These are phyloP conservation scores for Ceratina japonica DNA, from an alignment of 1,140 invertebrate genomes.

Conservation along the genomic window DNA sequence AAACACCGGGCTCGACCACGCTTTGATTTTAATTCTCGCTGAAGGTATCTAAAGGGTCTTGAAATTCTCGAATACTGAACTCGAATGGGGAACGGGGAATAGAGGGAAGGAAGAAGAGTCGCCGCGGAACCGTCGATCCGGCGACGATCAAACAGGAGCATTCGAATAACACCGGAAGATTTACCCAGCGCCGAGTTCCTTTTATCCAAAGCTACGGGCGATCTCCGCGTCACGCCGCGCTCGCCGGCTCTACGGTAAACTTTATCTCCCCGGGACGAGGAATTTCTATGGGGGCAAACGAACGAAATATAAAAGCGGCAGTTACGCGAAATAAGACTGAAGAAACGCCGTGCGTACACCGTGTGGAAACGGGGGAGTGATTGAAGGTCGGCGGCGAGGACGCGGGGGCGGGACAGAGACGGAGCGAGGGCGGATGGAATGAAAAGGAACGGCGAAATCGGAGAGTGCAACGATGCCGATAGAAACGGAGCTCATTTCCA, in stretches of 20 bases:
- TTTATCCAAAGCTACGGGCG: background rate
- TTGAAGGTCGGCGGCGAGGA: background rate
- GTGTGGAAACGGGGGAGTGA: no score
- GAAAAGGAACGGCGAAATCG: background rate
- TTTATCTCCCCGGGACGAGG: background rate
- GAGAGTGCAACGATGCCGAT: constrained; percentile 32
- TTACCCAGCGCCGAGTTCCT: background rate
- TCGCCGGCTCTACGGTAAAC: background rate
- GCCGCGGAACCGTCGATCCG: background rate
- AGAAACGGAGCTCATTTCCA: constrained; percentile 44
- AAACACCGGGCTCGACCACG: no score
- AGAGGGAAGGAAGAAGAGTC: background rate
- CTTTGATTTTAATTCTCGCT: no score
- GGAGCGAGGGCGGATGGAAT: background rate
- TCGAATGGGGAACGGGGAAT: background rate
- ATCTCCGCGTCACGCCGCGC: no score
- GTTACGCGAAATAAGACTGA: constrained; percentile 19
- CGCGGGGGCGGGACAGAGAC: background rate
- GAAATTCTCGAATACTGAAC: no score
- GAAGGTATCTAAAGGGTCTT: no score
- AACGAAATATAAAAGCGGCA: constrained; percentile 21
- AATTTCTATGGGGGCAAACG: constrained; percentile 24
- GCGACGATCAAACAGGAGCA: background rate
- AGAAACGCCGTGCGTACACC: background rate
- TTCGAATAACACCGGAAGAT: constrained; percentile 14